These are phyloP conservation scores for Oreochromis aureus DNA, from an alignment of 2,113 vertebrate genomes.

Conservation along the genomic window DNA sequence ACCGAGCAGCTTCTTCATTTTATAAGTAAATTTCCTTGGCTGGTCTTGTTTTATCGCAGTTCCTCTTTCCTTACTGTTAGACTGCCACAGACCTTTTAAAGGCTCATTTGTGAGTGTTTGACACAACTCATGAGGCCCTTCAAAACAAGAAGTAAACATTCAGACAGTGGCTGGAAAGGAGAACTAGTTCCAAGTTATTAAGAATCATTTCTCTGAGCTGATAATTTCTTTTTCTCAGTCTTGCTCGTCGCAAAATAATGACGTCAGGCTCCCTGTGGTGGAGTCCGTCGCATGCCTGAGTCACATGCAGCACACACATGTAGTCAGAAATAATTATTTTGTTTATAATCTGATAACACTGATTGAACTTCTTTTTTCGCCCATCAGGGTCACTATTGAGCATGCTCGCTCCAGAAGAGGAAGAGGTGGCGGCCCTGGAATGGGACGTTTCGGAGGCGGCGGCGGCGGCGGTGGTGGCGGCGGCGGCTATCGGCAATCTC, in stretches of 20 bases:
- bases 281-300: not conserved
- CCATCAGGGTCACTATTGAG: conserved; percentile 83
- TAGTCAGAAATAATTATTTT: not conserved
- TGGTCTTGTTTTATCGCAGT: not conserved
- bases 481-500: conserved; percentile 76
- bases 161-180: not conserved
- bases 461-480: not conserved
- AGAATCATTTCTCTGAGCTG: not conserved
- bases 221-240: not conserved
- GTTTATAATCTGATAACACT: not conserved
- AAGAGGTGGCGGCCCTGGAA: conserved; percentile 60
- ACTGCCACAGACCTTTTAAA: not conserved
- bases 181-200: not conserved
- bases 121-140: not conserved
- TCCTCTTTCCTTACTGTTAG: not conserved
- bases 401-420: conserved; percentile 81
- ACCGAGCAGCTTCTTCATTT: not conserved
- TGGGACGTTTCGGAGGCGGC: conserved; percentile 70
- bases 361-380: not conserved
- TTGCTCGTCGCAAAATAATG: not conserved
- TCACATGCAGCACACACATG: not conserved
- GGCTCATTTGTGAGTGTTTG: not conserved
- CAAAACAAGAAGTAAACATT: not conserved
- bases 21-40: not conserved
- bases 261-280: not conserved